Conservation (phyloP, 2,113 vertebrate species). For the Prunella fulvescens region DNA sequence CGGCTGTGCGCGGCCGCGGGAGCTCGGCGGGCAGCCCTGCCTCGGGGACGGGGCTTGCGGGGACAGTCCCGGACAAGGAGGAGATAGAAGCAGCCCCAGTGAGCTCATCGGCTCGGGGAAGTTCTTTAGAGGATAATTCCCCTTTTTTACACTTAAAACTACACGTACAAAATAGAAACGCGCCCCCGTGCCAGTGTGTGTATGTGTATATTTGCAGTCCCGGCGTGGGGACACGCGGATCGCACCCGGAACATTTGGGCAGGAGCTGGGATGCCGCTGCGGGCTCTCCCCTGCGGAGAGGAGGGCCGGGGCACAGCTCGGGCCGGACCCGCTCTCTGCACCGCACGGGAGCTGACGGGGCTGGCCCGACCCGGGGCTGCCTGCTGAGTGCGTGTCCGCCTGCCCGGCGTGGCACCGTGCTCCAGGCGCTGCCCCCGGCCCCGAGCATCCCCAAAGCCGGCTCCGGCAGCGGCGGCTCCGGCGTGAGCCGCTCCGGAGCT, state of each 20-base stretch:
- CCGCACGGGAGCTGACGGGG: neutral
- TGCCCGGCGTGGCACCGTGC: neutral
- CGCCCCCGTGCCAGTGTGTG: too few species aligned
- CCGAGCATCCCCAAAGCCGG: neutral
- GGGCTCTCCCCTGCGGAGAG: neutral
- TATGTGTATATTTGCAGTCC: fast-evolving
- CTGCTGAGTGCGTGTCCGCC: neutral
- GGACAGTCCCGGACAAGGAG: neutral
- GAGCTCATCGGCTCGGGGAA: neutral
- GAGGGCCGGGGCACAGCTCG: neutral
- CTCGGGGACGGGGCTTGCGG: neutral
- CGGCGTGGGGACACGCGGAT: neutral
- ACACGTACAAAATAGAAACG: neutral
- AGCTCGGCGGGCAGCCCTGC: neutral
- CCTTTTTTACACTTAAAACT: neutral
- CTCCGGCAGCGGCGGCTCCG: neutral
- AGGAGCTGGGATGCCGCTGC: neutral
- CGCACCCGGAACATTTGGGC: fast-evolving
- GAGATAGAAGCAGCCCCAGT: fast-evolving
- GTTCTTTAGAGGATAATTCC: neutral
- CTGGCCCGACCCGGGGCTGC: neutral
- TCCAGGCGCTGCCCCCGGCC: neutral
- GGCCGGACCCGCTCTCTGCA: neutral
- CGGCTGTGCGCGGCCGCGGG: neutral
- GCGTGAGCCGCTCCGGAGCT: neutral